Evolutionary conservation across 2,888 invertebrate species (phyloP).

Genomic region (Acleris sparsana): DNA sequence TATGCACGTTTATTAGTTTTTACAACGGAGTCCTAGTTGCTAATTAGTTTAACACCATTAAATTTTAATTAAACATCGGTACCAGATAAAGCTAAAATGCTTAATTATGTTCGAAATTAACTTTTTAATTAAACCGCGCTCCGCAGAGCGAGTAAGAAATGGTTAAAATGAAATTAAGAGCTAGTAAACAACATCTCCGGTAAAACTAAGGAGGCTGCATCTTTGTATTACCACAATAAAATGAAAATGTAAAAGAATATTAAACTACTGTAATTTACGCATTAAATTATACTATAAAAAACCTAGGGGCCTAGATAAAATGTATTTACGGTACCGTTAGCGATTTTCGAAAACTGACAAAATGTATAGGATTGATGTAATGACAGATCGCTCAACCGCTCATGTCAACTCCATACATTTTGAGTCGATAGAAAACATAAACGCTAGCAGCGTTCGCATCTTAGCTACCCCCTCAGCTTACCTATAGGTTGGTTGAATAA

Average conservation of each 20-base stretch:
- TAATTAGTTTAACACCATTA: constrained; percentile 19
- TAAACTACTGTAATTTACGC: not conserved
- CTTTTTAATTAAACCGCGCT: constrained; percentile 33
- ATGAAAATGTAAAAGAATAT: not conserved
- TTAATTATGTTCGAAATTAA: constrained; percentile 38
- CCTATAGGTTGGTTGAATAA: too few species aligned
- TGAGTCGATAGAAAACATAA: too few species aligned
- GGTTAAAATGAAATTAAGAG: constrained; percentile 23
- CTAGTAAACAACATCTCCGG: constrained; percentile 5
- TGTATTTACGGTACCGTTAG: too few species aligned
- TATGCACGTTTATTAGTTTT: not conserved
- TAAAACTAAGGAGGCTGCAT: not conserved
- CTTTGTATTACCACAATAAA: not conserved
- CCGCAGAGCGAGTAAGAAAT: constrained; percentile 17
- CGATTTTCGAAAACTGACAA: too few species aligned
- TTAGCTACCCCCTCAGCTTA: too few species aligned
- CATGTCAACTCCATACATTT: too few species aligned
- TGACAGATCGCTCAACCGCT: too few species aligned
- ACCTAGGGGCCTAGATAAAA: too few species aligned
- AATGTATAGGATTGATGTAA: too few species aligned
- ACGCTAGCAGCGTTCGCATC: too few species aligned
- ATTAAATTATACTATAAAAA: too few species aligned
- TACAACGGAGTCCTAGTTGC: not conserved
- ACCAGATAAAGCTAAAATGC: constrained; percentile 18
- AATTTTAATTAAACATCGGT: not conserved